phyloP scores from a whole-genome alignment of 1,140 invertebrate species.

The Lordiphosa collinella region DNA sequence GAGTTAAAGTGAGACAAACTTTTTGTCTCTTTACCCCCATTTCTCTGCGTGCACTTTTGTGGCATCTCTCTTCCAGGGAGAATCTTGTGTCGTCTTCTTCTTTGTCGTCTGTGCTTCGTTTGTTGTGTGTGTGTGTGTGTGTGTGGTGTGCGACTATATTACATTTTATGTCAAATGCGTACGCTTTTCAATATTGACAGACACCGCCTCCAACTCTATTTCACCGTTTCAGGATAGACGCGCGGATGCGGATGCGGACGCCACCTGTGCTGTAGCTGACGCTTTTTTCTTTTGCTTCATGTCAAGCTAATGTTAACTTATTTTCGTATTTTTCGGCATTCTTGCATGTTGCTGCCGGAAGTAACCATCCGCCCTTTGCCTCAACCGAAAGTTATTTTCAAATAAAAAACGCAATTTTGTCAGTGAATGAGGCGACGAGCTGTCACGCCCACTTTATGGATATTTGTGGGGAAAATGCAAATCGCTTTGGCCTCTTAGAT shows the following conservation, averaged over 20 bases:
- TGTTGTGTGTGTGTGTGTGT: constrained; percentile 13
- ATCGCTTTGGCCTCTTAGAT: too few species aligned
- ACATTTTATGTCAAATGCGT: constrained; percentile 74
- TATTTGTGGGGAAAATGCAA: constrained; percentile 3
- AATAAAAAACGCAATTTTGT: constrained; percentile 49
- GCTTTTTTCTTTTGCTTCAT: constrained; percentile 11
- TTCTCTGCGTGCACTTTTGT: constrained; percentile 12
- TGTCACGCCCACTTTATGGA: constrained; percentile 22
- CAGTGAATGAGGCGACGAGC: not conserved
- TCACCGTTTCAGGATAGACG: constrained; percentile 7
- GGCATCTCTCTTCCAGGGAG: not conserved
- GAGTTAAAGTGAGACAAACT: too few species aligned
- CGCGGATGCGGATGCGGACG: constrained; percentile 45
- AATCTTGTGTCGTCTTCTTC: constrained; percentile 9
- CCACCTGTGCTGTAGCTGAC: constrained; percentile 39
- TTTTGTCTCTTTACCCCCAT: not conserved
- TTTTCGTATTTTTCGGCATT: constrained; percentile 50
- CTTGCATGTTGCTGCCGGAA: constrained; percentile 36
- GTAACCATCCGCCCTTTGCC: constrained; percentile 1
- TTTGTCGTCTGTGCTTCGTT: not conserved
- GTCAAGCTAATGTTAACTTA: constrained; percentile 71
- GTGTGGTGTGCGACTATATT: constrained; percentile 55
- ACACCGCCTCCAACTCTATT: constrained; percentile 7
- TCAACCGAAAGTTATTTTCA: constrained; percentile 28
- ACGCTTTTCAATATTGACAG: constrained; percentile 73